These are phyloP conservation scores for Molossus alvarezi DNA, from an alignment of 2,797 vertebrate genomes.

Conservation along the genomic window DNA sequence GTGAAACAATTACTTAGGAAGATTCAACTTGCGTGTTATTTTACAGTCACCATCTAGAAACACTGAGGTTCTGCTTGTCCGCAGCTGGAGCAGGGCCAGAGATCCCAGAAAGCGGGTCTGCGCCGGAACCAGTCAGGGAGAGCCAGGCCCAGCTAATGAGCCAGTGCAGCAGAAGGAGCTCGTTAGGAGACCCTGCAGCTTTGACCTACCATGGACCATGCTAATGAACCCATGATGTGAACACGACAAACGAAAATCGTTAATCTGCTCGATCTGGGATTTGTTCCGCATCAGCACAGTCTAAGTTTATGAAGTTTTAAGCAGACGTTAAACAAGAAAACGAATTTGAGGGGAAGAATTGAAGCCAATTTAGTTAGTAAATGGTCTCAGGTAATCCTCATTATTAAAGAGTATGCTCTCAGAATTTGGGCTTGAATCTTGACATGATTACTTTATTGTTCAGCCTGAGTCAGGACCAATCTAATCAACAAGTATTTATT, in stretches of 20 bases:
- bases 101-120: neutral
- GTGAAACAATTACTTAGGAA: neutral
- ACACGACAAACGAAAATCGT: slow-evolving; percentile 28
- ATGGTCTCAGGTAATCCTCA: slow-evolving; percentile 47
- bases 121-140: neutral
- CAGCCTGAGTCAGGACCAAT: slow-evolving; percentile 13
- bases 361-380: slow-evolving; percentile 70
- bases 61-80: neutral
- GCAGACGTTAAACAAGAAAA: slow-evolving; percentile 65
- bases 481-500: slow-evolving; percentile 62
- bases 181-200: neutral
- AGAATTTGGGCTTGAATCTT: slow-evolving; percentile 64
- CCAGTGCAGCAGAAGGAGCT: neutral
- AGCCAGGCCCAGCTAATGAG: neutral
- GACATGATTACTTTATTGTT: slow-evolving; percentile 70
- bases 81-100: neutral
- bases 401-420: slow-evolving; percentile 61
- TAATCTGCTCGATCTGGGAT: neutral
- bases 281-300: slow-evolving; percentile 39
- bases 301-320: slow-evolving; percentile 65
- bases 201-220: neutral
- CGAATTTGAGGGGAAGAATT: slow-evolving; percentile 55
- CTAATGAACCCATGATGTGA: neutral
- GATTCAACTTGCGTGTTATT: slow-evolving; percentile 20
- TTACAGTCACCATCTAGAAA: slow-evolving; percentile 14